phyloP scores from a whole-genome alignment of 2,888 invertebrate species.

The Dexiosoma caninum region DNA sequence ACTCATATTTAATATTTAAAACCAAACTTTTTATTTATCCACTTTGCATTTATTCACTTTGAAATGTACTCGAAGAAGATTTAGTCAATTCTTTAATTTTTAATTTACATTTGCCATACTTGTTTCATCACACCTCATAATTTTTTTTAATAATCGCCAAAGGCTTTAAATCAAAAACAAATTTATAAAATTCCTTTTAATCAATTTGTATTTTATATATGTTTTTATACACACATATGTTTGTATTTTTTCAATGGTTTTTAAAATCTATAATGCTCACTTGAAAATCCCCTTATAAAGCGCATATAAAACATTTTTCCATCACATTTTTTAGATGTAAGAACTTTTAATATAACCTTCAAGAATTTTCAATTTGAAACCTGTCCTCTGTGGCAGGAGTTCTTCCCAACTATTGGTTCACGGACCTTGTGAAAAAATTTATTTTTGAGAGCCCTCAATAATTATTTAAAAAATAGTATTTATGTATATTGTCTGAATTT shows the following conservation, averaged over 20 bases:
- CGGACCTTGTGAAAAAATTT: too few relatives aligned
- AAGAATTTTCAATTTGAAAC: background rate
- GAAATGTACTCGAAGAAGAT: background rate
- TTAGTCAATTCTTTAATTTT: background rate
- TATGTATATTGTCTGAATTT: too few relatives aligned
- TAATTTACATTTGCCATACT: constrained; percentile 35
- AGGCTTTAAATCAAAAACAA: constrained; percentile 61
- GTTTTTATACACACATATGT: background rate
- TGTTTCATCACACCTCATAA: constrained; percentile 24
- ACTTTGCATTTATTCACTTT: background rate
- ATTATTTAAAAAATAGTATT: too few relatives aligned
- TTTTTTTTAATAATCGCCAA: constrained; percentile 55
- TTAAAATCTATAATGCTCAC: constrained; percentile 54
- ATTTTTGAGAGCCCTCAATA: too few relatives aligned
- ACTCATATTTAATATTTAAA: constrained; percentile 59
- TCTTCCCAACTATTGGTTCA: too few relatives aligned
- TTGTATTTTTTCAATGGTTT: constrained; percentile 17
- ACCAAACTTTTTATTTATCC: background rate
- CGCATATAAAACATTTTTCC: constrained; percentile 37
- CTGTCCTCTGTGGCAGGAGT: too few relatives aligned
- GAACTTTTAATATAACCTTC: background rate
- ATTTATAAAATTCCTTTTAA: constrained; percentile 54
- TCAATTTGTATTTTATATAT: constrained; percentile 33
- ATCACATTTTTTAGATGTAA: constrained; percentile 23
- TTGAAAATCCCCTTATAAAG: constrained; percentile 31